Conservation (phyloP, 2,797 vertebrate species). For the Prionace glauca region DNA sequence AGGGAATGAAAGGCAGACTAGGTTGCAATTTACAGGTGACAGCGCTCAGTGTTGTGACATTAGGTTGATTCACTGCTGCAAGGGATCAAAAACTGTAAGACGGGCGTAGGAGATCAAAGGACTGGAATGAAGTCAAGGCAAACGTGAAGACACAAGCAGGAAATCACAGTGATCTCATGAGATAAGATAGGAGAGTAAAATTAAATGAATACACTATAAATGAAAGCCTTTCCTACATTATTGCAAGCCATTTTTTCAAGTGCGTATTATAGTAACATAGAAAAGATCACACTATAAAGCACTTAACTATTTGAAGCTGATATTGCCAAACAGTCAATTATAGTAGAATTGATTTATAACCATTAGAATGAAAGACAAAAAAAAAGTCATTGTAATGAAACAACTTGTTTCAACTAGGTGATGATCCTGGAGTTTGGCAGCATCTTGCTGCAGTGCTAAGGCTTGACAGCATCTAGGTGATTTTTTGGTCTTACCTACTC, state of each 20-base stretch:
- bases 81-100: neutral
- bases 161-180: neutral
- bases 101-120: neutral
- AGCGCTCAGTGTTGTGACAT: neutral
- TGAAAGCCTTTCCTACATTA: neutral
- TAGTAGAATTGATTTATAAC: neutral
- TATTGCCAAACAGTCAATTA: neutral
- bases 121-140: neutral
- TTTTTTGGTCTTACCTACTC: neutral
- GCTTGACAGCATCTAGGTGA: neutral
- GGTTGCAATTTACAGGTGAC: neutral
- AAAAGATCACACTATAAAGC: neutral
- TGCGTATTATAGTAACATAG: neutral
- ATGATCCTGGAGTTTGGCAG: neutral
- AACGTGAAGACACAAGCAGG: neutral
- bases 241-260: neutral
- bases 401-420: neutral
- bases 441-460: neutral
- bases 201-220: neutral
- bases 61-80: neutral
- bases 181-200: neutral
- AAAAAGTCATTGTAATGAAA: neutral
- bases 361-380: constrained; percentile 4
- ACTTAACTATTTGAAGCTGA: neutral
- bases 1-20: neutral